Percentiles rank a stretch among this genome's conserved stretches.
These are phyloP conservation scores for Channa maculata DNA, from an alignment of 2,113 vertebrate species.

Conservation along the genomic window DNA sequence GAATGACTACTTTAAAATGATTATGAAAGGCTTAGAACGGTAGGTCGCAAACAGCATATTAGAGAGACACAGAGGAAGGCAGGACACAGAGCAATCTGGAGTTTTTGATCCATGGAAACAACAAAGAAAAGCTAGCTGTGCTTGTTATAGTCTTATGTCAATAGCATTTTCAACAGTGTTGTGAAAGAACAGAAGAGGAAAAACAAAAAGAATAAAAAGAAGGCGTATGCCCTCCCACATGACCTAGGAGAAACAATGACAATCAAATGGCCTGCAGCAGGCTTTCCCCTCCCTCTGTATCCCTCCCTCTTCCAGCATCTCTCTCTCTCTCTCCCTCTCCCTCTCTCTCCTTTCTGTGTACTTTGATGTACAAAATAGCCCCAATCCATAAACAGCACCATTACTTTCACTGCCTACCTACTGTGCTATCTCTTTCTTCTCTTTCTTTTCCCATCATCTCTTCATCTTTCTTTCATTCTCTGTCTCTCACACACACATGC, in stretches of 20 bases:
- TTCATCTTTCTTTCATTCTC: constrained; percentile 15
- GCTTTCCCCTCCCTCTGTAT: constrained; percentile 22
- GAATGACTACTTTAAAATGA: constrained; percentile 83
- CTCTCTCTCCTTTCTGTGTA: constrained; percentile 69
- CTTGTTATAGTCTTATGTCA: constrained; percentile 75
- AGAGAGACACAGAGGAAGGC: constrained; percentile 65
- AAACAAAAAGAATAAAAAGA: constrained; percentile 71
- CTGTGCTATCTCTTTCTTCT: constrained; percentile 49
- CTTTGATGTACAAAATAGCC: constrained; percentile 84
- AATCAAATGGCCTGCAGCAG: constrained; percentile 79
- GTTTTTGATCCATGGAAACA: constrained; percentile 77
- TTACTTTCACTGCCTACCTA: constrained; percentile 77
- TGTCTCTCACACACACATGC: constrained; percentile 7
- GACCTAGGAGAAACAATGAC: constrained; percentile 81
- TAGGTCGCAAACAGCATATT: constrained; percentile 68
- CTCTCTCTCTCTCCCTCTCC: constrained; percentile 14
- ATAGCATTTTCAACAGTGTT: constrained; percentile 66
- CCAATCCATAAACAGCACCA: constrained; percentile 78
- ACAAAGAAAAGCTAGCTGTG: constrained; percentile 70
- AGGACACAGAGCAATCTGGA: constrained; percentile 76
- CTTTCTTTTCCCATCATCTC: constrained; percentile 43
- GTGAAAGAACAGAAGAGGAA: constrained; percentile 58
- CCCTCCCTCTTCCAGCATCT: constrained; percentile 10
- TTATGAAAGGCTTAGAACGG: constrained; percentile 81
- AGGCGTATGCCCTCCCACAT: constrained; percentile 70